phyloP scores from a whole-genome alignment of 2,113 vertebrate species.

The Actenoides lindsayi region DNA sequence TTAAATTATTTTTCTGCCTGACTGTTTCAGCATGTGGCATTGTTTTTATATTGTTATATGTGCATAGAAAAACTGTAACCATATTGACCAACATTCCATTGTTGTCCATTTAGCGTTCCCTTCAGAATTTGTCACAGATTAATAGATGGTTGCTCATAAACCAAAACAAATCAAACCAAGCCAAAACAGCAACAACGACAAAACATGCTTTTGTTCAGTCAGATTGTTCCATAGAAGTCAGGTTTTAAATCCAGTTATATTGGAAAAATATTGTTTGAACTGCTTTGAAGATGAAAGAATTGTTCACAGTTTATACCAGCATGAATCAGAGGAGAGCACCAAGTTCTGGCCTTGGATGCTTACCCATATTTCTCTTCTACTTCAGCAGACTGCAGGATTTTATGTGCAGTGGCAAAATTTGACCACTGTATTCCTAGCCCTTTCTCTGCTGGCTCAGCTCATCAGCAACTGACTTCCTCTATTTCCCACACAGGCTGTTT shows the following conservation, averaged over 20 bases:
- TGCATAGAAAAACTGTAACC: background rate
- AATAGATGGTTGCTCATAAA: background rate
- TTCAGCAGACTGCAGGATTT: background rate
- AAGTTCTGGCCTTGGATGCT: background rate
- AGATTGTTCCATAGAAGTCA: background rate
- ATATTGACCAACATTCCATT: background rate
- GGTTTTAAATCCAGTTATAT: background rate
- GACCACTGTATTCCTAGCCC: background rate
- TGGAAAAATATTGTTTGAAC: background rate
- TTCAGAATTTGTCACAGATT: background rate
- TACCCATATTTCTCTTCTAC: background rate
- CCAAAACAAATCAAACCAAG: background rate
- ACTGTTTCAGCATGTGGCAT: background rate
- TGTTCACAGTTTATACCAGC: background rate
- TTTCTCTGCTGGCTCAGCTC: background rate
- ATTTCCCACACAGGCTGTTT: background rate
- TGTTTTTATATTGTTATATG: background rate
- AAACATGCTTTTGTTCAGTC: background rate
- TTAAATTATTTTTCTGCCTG: background rate
- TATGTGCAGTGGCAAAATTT: background rate
- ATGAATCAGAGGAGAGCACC: background rate
- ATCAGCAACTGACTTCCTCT: background rate
- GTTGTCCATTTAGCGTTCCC: background rate
- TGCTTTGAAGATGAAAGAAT: background rate
- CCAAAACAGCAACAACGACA: background rate